Percentiles rank a stretch among this genome's conserved stretches.
phyloP scores from a whole-genome alignment of 2,113 vertebrate species.

The Takifugu bimaculatus region DNA sequence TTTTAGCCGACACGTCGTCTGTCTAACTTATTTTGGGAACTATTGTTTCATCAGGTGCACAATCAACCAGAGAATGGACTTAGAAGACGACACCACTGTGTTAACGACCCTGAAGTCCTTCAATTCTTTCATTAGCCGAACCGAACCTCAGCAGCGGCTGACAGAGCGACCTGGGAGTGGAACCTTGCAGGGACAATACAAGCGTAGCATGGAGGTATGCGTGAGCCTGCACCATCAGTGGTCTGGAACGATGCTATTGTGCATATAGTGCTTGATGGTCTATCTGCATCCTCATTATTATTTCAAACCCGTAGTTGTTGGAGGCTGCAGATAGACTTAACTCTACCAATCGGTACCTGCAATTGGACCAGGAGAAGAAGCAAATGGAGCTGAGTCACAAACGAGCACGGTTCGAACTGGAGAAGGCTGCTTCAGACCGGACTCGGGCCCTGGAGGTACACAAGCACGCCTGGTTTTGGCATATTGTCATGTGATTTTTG shows the following conservation, averaged over 20 bases:
- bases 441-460: conserved; percentile 87
- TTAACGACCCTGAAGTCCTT: conserved; percentile 87
- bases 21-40: background rate
- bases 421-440: conserved; percentile 82
- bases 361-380: conserved; percentile 91
- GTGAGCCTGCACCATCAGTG: background rate
- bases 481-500: background rate
- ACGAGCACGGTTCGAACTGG: conserved; percentile 88
- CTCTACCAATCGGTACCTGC: conserved; percentile 81
- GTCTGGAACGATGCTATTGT: too few relatives aligned
- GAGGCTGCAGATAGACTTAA: conserved; percentile 85
- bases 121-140: conserved; percentile 81
- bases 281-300: background rate
- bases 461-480: background rate
- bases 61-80: conserved; percentile 48
- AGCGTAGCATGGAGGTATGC: conserved; percentile 85
- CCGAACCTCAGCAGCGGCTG: conserved; percentile 56
- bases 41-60: background rate
- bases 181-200: conserved; percentile 82
- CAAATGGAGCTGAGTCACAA: conserved; percentile 97
- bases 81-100: conserved; percentile 87
- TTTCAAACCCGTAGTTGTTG: conserved; percentile 72
- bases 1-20: background rate
- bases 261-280: too few relatives aligned
- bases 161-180: conserved; percentile 41